Evolutionary conservation across 2,113 vertebrate species (phyloP), one percentile per base, ranked within the genome.

Genomic region (Rhea pennata): DNA sequence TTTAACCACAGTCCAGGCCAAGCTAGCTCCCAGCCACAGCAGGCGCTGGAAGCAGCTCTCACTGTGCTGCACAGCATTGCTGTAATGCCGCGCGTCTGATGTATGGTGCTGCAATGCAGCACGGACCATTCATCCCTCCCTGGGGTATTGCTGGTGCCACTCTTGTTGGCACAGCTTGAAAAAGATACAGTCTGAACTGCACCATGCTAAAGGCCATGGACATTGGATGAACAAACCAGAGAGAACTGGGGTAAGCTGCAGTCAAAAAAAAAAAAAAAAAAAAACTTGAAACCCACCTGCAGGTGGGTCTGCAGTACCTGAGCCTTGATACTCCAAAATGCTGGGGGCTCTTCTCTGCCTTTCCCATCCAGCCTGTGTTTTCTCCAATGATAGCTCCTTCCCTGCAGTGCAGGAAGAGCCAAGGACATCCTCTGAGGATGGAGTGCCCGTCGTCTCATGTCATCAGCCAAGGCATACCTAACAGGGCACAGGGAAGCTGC

Each of bases 81-180:
- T 6, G 10, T 12, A 65, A 65, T 70, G 33, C 50, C 20, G 67
- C 13, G 0, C 0, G 1, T 14, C 70, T 66, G 71, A 66, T 16
- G 33, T 23, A 12, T 0, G 7, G 65, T n/a, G 69, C n/a, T 61
- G 19, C 0, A 0, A 5, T 40, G 44, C 2, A 9, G 9, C 44
- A 50, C 33, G 16, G 2, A 7, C 10, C 59, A 8, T 29, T 42
- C 21, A 16, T 16, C 19, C 23, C 36, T 24, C 56, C 17, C 17
- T 19, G 15, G 26, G n/a, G 15, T 31, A 44, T 44, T 0, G 42
- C 46, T 5, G 44, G 36, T 36, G 36, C 36, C 36, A 36, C 36
- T 36, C 36, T 36, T 33, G 44, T 24, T 0, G 17, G 11, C 26
- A 27, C 50, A n/a, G 26, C 53, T 75, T 39, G 65, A 67, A 27